These are phyloP conservation scores for Agrotis clavis DNA, from an alignment of 2,888 invertebrate genomes.

Conservation along the genomic window DNA sequence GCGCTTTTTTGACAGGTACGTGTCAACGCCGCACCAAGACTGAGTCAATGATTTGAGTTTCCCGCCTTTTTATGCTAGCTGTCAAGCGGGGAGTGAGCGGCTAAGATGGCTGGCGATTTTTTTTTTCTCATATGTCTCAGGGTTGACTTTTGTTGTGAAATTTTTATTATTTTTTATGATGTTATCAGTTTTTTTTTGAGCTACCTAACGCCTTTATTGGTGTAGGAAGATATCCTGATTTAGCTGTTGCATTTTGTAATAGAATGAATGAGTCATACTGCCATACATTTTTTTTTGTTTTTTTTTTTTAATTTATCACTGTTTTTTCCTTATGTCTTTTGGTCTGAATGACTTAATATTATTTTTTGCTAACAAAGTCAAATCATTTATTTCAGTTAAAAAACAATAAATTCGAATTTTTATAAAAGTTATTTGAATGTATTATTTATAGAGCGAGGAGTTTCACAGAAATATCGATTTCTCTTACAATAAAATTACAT, in stretches of 20 bases:
- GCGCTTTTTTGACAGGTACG: conserved; percentile 78
- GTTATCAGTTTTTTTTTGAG: conserved; percentile 57
- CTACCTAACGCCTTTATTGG: conserved; percentile 30
- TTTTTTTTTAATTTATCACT: neutral
- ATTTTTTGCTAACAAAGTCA: neutral
- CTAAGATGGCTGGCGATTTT: conserved; percentile 70
- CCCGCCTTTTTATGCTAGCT: conserved; percentile 82
- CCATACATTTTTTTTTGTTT: neutral
- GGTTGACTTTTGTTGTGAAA: conserved; percentile 81
- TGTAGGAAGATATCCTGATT: conserved; percentile 44
- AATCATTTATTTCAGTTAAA: neutral
- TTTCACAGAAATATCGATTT: too few species aligned
- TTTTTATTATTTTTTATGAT: conserved; percentile 69
- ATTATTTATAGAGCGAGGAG: neutral
- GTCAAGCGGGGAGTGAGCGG: conserved; percentile 83
- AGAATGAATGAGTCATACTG: conserved; percentile 27
- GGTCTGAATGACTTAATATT: neutral
- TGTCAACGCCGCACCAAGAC: conserved; percentile 81
- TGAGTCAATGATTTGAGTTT: conserved; percentile 80
- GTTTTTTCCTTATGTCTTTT: conserved; percentile 28
- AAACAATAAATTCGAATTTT: neutral
- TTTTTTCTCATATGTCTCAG: conserved; percentile 71
- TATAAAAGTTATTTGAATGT: neutral
- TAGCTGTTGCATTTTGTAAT: conserved; percentile 12
- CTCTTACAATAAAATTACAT: too few species aligned